Evolutionary conservation across 2,797 vertebrate genomes (phyloP).

Genomic region (Petrocephalus sullivani): DNA sequence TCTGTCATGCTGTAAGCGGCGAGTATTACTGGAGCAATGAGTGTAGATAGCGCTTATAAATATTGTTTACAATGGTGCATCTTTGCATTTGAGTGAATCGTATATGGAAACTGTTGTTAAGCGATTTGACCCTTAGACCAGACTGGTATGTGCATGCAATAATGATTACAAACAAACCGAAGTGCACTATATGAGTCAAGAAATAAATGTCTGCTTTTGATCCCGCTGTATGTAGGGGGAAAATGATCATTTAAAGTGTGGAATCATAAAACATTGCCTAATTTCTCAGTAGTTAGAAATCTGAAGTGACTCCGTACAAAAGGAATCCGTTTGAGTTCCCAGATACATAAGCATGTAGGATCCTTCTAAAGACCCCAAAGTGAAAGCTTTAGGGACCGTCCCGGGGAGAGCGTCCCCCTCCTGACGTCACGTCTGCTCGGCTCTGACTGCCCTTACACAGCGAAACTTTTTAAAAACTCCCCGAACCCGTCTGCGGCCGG

Average conservation of each 20-base stretch:
- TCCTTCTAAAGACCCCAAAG: constrained; percentile 11
- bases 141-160: background rate
- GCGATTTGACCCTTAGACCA: background rate
- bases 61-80: background rate
- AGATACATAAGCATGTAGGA: background rate
- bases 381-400: constrained; percentile 37
- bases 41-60: background rate
- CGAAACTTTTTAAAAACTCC: constrained; percentile 64
- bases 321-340: background rate
- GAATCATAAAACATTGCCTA: background rate
- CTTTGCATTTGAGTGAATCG: background rate
- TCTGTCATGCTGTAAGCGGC: constrained; percentile 14
- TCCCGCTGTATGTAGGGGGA: background rate
- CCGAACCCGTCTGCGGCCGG: constrained; percentile 43
- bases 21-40: background rate
- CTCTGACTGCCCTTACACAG: constrained; percentile 54
- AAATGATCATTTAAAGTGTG: background rate
- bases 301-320: background rate
- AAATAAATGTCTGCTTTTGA: background rate
- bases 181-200: background rate
- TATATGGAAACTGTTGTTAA: background rate
- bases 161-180: background rate
- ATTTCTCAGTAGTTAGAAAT: background rate
- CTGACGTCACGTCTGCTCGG: constrained; percentile 80
- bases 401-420: constrained; percentile 53